Conservation (phyloP, 2,797 vertebrate genomes). For the Ceyx erithaca region DNA sequence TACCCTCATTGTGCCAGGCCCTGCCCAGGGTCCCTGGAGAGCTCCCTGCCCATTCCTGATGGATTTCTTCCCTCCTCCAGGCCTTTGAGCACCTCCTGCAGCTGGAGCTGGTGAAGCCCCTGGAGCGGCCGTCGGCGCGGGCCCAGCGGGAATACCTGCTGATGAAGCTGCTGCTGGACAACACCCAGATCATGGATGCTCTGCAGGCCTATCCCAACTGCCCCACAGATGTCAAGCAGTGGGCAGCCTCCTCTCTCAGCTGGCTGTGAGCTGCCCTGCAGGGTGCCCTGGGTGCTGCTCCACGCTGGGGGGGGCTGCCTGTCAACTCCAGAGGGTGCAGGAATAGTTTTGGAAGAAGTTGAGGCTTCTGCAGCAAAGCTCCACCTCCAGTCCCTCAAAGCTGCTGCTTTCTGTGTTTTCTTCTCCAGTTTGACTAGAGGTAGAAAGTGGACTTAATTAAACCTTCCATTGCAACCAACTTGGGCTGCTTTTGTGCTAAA, state of each 20-base stretch:
- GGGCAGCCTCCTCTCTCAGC: constrained; percentile 87
- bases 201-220: constrained; percentile 95
- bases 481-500: background rate
- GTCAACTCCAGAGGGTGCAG: fast-evolving
- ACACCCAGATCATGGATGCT: constrained; percentile 91
- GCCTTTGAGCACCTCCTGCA: constrained; percentile 90
- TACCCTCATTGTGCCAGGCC: too few species aligned
- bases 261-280: constrained; percentile 65
- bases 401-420: fast-evolving
- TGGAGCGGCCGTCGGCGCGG: constrained; percentile 81
- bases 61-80: background rate
- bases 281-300: too few species aligned
- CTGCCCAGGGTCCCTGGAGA: background rate
- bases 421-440: background rate
- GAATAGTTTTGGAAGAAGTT: background rate
- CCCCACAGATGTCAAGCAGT: constrained; percentile 92
- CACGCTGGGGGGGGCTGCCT: too few species aligned
- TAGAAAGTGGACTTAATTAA: background rate
- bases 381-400: background rate
- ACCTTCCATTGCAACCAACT: background rate
- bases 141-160: constrained; percentile 90
- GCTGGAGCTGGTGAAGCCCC: constrained; percentile 85
- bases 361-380: too few species aligned
- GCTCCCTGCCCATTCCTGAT: fast-evolving
- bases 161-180: constrained; percentile 90